Conservation (phyloP, 1,140 invertebrate genomes). For the Gryllus bimaculatus region DNA sequence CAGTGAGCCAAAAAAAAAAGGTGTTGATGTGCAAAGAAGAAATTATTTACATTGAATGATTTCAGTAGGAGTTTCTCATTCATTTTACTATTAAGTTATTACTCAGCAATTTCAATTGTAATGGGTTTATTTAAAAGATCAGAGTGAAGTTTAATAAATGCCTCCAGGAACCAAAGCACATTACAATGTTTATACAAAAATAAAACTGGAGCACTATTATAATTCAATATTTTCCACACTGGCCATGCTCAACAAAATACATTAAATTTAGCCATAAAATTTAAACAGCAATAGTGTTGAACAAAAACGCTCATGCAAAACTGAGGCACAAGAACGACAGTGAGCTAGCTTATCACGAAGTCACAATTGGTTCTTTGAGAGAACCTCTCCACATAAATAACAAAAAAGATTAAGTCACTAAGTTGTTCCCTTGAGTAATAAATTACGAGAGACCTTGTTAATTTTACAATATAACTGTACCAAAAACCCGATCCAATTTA, state of each 20-base stretch:
- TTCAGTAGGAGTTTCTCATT: no score
- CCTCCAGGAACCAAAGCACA: not conserved
- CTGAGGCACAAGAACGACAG: not conserved
- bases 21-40: no score
- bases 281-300: not conserved
- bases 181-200: not conserved
- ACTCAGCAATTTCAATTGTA: not conserved
- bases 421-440: no score
- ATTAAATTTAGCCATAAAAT: not conserved
- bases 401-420: no score
- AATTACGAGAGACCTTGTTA: no score
- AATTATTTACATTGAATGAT: no score
- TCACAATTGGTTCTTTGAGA: no score
- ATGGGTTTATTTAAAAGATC: slow-evolving; percentile 1
- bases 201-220: not conserved
- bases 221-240: not conserved
- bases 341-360: not conserved
- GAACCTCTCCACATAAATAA: no score
- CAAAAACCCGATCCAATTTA: no score
- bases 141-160: not conserved
- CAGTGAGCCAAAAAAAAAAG: no score
- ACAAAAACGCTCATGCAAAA: not conserved
- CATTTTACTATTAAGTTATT: not conserved
- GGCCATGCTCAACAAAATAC: not conserved
- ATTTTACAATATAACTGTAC: no score